phyloP scores from a whole-genome alignment of 2,113 vertebrate genomes.

The Fulmarus glacialis region DNA sequence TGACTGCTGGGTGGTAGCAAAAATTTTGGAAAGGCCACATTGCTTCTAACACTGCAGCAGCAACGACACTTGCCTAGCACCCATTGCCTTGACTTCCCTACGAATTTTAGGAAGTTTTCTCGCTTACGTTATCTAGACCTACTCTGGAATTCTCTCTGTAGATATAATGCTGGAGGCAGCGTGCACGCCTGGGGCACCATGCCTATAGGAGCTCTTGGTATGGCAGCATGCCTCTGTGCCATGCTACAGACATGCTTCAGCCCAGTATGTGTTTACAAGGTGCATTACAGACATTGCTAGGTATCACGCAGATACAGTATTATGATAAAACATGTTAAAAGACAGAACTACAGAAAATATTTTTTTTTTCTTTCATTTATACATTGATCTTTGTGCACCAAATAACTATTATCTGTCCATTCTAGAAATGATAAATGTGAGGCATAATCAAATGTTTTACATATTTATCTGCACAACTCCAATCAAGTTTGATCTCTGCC shows the following conservation, averaged over 20 bases:
- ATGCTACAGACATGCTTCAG: fast-evolving
- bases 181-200: fast-evolving
- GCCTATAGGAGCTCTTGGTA: neutral
- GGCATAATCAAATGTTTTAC: neutral
- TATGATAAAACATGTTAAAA: neutral
- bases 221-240: fast-evolving
- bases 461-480: neutral
- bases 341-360: neutral
- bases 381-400: neutral
- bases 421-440: neutral
- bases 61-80: fast-evolving
- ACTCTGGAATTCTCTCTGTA: neutral
- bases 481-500: neutral
- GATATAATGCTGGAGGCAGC: neutral
- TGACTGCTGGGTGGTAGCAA: fast-evolving
- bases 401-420: neutral
- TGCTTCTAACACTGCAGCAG: neutral
- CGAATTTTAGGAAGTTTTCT: neutral
- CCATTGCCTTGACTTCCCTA: neutral
- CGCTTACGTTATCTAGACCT: fast-evolving
- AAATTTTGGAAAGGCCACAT: neutral
- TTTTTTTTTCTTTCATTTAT: neutral
- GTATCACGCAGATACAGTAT: fast-evolving
- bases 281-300: neutral
- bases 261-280: fast-evolving